A percentile compares a stretch with the other conserved stretches of the same genome.
Conservation (phyloP, 1,140 invertebrate genomes). For the Acyrthosiphon pisum region DNA sequence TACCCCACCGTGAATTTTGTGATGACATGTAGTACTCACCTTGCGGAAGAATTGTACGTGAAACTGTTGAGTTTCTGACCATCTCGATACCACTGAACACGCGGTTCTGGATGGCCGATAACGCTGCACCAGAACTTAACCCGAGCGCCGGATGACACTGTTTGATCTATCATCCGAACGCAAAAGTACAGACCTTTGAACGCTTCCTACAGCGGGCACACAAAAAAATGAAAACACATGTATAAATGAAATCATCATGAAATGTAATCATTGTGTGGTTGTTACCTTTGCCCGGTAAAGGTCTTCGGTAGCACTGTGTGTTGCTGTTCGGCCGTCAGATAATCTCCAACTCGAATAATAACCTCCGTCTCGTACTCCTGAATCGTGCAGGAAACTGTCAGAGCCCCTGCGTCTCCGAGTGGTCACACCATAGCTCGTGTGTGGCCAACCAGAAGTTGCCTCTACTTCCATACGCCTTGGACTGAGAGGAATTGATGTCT, state of each 20-base stretch:
- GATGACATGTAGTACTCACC: background rate
- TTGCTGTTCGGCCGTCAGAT: background rate
- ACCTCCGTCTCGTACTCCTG: background rate
- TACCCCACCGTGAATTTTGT: background rate
- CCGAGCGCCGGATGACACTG: slow-evolving; percentile 74
- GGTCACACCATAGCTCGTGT: background rate
- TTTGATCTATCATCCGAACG: slow-evolving; percentile 78
- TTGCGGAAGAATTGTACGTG: slow-evolving; percentile 5
- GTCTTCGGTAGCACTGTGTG: background rate
- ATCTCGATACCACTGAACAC: slow-evolving; percentile 84
- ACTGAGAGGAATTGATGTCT: background rate
- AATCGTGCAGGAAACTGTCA: slow-evolving; percentile 23
- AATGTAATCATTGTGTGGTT: background rate
- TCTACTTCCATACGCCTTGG: background rate
- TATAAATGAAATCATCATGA: background rate
- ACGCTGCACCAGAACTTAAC: slow-evolving; percentile 85
- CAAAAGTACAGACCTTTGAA: slow-evolving; percentile 74
- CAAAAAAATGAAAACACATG: background rate
- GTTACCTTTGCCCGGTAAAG: slow-evolving; percentile 9
- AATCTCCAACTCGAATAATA: background rate
- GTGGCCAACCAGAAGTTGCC: background rate
- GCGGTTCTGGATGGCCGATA: slow-evolving; percentile 80
- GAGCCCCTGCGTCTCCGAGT: background rate
- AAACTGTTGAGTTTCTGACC: slow-evolving; percentile 62
- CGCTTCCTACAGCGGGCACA: background rate